A percentile compares a stretch with the other conserved stretches of the same genome.
phyloP scores from a whole-genome alignment of 2,797 vertebrate genomes.

The Neosalanx taihuensis region DNA sequence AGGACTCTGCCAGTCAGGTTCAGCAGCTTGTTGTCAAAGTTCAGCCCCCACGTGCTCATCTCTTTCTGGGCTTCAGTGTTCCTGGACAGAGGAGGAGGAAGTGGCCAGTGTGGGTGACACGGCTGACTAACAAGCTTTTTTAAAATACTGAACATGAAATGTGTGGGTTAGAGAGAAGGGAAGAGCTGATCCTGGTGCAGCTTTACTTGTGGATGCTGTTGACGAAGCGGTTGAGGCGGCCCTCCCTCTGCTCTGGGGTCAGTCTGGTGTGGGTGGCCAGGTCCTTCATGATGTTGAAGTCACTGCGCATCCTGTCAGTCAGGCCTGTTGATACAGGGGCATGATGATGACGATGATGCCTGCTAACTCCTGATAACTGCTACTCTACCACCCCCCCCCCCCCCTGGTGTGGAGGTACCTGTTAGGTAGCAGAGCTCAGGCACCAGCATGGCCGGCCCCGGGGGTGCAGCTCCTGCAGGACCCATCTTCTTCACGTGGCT shows the following conservation, averaged over 20 bases:
- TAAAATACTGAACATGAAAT: no score
- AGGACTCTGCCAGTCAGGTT: constrained; percentile 82
- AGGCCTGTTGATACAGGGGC: constrained; percentile 71
- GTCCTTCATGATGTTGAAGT: constrained; percentile 91
- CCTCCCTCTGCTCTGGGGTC: constrained; percentile 79
- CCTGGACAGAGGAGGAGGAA: constrained; percentile 57
- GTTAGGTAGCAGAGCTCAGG: constrained; percentile 94
- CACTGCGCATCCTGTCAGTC: constrained; percentile 88
- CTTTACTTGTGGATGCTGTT: constrained; percentile 77
- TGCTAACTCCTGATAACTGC: no score
- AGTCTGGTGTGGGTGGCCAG: constrained; percentile 81
- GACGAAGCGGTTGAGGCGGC: constrained; percentile 78
- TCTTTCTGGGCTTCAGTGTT: constrained; percentile 80
- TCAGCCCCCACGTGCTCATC: constrained; percentile 85
- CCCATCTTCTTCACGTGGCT: constrained; percentile 77
- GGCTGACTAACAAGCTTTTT: neutral
- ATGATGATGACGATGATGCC: neutral
- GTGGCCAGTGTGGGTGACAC: neutral
- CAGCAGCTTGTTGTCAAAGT: constrained; percentile 83
- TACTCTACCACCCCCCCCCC: neutral
- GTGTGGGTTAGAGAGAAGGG: no score
- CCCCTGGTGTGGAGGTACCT: constrained; percentile 60
- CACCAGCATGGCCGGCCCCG: constrained; percentile 82
- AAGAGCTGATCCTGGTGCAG: neutral
- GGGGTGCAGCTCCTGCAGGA: constrained; percentile 59